These are phyloP conservation scores for Margarornis squamiger DNA, from an alignment of 2,797 vertebrate species.

Conservation along the genomic window DNA sequence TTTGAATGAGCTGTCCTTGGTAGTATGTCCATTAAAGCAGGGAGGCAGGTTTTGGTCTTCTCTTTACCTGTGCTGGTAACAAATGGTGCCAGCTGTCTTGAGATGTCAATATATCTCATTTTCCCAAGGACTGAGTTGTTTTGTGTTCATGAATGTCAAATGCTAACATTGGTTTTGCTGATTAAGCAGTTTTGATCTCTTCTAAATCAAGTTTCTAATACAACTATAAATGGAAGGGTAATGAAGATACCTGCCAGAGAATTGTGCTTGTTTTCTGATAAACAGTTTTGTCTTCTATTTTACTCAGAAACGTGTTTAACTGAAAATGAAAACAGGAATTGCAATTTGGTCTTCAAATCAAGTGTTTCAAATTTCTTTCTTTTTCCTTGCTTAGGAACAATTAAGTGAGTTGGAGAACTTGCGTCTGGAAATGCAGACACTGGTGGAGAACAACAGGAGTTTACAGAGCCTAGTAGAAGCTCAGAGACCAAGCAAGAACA, in stretches of 20 bases:
- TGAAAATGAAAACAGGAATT: neutral
- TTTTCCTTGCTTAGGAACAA: conserved; percentile 77
- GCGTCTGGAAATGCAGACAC: conserved; percentile 82
- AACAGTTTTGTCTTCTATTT: neutral
- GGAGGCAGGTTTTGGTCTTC: neutral
- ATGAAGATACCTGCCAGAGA: neutral
- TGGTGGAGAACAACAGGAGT: conserved; percentile 84
- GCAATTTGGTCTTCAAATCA: neutral
- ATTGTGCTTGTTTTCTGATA: neutral
- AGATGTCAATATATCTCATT: neutral
- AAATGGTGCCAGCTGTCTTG: neutral
- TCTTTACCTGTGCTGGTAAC: neutral
- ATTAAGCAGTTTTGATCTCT: neutral
- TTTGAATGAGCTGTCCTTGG: neutral
- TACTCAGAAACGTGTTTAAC: neutral
- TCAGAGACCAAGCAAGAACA: conserved; percentile 53
- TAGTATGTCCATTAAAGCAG: neutral
- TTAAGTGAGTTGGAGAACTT: conserved; percentile 85
- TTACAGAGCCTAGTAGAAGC: conserved; percentile 74
- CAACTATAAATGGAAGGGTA: neutral
- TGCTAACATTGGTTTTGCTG: neutral
- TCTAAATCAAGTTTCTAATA: neutral
- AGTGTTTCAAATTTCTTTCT: neutral
- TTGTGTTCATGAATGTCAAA: neutral
- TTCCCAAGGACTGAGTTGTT: neutral